Evolutionary conservation across 2,888 invertebrate species (phyloP).

Genomic region (Oligia latruncula): DNA sequence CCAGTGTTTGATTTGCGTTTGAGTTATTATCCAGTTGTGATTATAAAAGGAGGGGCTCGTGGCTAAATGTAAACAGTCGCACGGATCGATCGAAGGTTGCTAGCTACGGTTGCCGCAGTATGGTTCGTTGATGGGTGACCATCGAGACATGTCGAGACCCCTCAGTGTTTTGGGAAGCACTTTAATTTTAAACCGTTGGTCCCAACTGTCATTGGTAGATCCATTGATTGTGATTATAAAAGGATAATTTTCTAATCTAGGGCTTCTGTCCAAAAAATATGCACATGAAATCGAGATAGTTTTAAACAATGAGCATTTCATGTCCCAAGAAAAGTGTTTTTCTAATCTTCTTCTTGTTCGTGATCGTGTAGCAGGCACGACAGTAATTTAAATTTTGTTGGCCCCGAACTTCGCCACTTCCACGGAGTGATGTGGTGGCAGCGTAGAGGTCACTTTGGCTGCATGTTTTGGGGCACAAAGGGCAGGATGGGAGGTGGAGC

Average conservation of each 20-base stretch:
- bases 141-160: background rate
- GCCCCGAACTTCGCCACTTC: too few species aligned
- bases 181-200: too few species aligned
- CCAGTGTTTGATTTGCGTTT: constrained; percentile 31
- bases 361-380: too few species aligned
- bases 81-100: background rate
- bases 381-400: too few species aligned
- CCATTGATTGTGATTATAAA: background rate
- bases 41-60: background rate
- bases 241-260: background rate
- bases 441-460: too few species aligned
- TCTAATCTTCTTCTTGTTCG: too few species aligned
- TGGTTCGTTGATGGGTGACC: background rate
- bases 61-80: background rate
- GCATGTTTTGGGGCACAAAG: too few species aligned
- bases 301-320: background rate
- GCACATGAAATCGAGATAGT: background rate
- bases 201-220: too few species aligned
- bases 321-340: background rate
- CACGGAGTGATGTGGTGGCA: too few species aligned
- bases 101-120: background rate
- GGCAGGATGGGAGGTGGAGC: too few species aligned
- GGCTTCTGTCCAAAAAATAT: background rate
- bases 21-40: background rate
- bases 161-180: background rate